Evolutionary conservation across 30 jellyfish, hydroid and myxozoan genomes (phyloP).

Genomic region (Phacellophora camtschatica): DNA sequence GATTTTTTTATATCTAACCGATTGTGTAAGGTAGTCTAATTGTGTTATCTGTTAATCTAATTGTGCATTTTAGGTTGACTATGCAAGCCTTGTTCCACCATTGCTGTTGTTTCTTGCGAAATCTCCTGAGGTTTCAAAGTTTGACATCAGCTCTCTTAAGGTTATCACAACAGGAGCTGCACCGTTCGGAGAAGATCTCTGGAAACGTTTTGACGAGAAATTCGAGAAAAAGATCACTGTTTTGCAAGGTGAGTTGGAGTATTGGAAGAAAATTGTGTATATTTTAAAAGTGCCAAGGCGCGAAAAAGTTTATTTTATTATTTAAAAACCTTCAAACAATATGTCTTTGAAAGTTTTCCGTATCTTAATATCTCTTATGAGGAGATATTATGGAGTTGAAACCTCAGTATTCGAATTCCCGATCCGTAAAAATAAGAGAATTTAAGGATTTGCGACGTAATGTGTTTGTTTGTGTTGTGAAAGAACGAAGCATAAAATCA

Average conservation of each 20-base stretch:
- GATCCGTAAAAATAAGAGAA: too few relatives aligned
- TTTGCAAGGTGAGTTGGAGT: conserved; percentile 58
- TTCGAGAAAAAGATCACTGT: conserved; percentile 1
- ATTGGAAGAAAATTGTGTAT: too few relatives aligned
- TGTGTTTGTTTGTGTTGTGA: too few relatives aligned
- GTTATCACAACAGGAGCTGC: conserved; percentile 85
- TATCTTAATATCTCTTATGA: too few relatives aligned
- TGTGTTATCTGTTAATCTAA: not conserved
- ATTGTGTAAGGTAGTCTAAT: not conserved
- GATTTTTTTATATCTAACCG: not conserved
- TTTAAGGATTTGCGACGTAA: too few relatives aligned
- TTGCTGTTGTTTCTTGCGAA: conserved; percentile 70
- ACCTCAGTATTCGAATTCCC: too few relatives aligned
- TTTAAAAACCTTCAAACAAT: too few relatives aligned
- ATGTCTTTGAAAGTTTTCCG: too few relatives aligned
- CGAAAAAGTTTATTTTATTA: not conserved
- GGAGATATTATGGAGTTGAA: too few relatives aligned
- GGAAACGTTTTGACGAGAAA: conserved; percentile 24
- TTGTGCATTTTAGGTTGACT: conserved; percentile 53
- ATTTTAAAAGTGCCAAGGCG: too few relatives aligned
- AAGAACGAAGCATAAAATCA: too few relatives aligned
- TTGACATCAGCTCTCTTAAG: conserved; percentile 61
- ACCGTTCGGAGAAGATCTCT: conserved; percentile 71
- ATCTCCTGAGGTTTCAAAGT: conserved; percentile 65
- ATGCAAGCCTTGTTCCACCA: conserved; percentile 80